Conservation (phyloP, 37 sponge, comb jelly and placozoan genomes). For the Mnemiopsis leidyi region DNA sequence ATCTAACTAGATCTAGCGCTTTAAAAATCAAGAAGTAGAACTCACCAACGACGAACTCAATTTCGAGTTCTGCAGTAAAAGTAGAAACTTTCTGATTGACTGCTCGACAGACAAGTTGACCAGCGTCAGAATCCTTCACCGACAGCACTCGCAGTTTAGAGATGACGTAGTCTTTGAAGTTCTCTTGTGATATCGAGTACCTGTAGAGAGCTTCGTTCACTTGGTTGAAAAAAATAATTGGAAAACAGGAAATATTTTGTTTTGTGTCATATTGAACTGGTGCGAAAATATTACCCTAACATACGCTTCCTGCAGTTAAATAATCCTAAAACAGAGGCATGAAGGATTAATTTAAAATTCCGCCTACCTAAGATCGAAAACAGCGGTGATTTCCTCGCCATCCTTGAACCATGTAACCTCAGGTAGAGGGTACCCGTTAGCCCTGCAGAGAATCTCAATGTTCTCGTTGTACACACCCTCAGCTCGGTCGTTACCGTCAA, state of each 20-base stretch:
- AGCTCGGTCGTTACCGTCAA: slow-evolving; percentile 37
- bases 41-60: slow-evolving; percentile 54
- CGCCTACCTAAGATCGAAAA: slow-evolving; percentile 36
- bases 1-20: too few species aligned
- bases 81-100: slow-evolving; percentile 62
- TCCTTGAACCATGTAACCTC: slow-evolving; percentile 55
- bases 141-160: slow-evolving; percentile 28
- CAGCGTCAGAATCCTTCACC: slow-evolving; percentile 38
- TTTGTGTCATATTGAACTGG: too few species aligned
- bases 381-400: slow-evolving; percentile 2
- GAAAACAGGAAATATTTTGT: too few species aligned
- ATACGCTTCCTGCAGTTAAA: neutral
- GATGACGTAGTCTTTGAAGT: slow-evolving; percentile 12
- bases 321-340: too few species aligned
- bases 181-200: slow-evolving; percentile 49
- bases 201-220: too few species aligned
- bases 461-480: slow-evolving; percentile 61
- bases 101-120: neutral
- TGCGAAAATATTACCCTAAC: neutral
- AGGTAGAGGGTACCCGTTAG: slow-evolving; percentile 50
- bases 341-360: too few species aligned
- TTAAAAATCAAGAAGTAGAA: neutral
- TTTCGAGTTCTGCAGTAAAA: slow-evolving; percentile 15
- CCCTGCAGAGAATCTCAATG: neutral
- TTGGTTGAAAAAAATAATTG: too few species aligned